These are phyloP conservation scores for Anhinga anhinga DNA, from an alignment of 2,113 vertebrate species.

Conservation along the genomic window DNA sequence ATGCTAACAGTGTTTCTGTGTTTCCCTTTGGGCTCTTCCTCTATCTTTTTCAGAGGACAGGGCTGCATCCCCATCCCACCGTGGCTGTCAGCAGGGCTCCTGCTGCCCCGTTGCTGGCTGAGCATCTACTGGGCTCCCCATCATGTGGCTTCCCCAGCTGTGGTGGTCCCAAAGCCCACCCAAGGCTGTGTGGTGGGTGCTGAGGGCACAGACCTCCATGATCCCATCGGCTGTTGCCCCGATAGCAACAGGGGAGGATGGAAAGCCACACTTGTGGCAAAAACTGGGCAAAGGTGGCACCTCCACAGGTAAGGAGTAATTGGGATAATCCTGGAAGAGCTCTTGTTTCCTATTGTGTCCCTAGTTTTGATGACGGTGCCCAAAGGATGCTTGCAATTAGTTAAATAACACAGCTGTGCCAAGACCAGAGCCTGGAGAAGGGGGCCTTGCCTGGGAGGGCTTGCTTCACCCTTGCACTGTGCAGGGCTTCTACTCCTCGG, in stretches of 20 bases:
- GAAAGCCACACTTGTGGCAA: rapidly evolving
- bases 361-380: background rate
- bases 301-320: background rate
- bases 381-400: background rate
- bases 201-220: background rate
- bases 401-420: background rate
- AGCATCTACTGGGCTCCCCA: background rate
- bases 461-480: background rate
- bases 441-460: background rate
- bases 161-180: background rate
- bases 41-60: background rate
- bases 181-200: background rate
- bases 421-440: background rate
- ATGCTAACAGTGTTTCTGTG: background rate
- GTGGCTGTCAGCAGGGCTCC: rapidly evolving
- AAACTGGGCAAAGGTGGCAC: background rate
- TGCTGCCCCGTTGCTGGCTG: background rate
- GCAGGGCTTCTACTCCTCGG: background rate
- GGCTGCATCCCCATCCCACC: background rate
- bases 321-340: background rate
- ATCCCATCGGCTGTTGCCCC: background rate
- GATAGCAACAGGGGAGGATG: no score
- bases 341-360: background rate
- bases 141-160: background rate
- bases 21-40: background rate